Conservation (phyloP, 2,888 invertebrate species). For the Tethea ocularis region DNA sequence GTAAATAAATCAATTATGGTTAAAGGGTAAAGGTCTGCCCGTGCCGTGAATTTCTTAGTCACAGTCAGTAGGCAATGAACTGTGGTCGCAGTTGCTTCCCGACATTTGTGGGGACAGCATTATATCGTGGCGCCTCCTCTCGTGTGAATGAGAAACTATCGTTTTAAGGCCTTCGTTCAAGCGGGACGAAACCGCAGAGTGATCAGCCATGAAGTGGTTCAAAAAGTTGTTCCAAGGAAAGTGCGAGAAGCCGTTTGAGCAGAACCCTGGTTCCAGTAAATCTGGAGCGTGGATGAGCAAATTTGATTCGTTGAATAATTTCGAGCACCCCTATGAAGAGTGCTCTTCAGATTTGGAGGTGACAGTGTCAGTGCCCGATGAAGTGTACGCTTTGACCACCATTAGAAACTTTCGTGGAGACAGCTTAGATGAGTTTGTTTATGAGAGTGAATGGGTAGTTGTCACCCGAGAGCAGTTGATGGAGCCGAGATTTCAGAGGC, state of each 20-base stretch:
- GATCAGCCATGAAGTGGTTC: conserved; percentile 86
- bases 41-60: conserved; percentile 64
- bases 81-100: conserved; percentile 50
- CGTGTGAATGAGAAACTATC: conserved; percentile 85
- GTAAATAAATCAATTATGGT: conserved; percentile 74
- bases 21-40: conserved; percentile 78
- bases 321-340: conserved; percentile 24
- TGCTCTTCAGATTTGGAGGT: conserved; percentile 29
- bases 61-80: conserved; percentile 27
- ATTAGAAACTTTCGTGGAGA: conserved; percentile 68
- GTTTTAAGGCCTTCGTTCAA: conserved; percentile 84
- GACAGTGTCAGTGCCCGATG: conserved; percentile 40
- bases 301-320: conserved; percentile 40
- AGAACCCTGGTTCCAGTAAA: conserved; percentile 31
- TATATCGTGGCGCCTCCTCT: conserved; percentile 24
- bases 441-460: conserved; percentile 74
- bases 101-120: conserved; percentile 45
- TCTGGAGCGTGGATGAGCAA: conserved; percentile 37
- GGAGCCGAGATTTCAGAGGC: conserved; percentile 65
- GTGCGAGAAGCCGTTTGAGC: conserved; percentile 71
- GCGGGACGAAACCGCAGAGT: conserved; percentile 85
- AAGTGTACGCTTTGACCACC: conserved; percentile 68
- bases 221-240: conserved; percentile 85
- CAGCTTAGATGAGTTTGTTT: conserved; percentile 57
- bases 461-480: conserved; percentile 57